Conservation (phyloP, 2,888 invertebrate species). For the Cybosia mesomella region DNA sequence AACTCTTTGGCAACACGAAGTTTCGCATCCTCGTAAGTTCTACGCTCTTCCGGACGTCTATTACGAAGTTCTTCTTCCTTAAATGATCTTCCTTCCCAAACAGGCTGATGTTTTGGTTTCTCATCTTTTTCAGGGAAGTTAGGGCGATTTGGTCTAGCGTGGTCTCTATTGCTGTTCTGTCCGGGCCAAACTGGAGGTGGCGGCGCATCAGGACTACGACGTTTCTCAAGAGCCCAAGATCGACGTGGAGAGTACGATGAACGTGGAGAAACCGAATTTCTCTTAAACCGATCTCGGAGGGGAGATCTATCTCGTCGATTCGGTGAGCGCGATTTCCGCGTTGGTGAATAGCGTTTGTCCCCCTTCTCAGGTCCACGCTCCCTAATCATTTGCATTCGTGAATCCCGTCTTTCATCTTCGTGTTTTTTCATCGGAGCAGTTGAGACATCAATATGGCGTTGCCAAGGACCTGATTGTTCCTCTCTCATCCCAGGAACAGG, state of each 20-base stretch:
- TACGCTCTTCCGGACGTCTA: constrained; percentile 50
- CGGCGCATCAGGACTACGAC: constrained; percentile 73
- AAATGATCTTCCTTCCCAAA: constrained; percentile 46
- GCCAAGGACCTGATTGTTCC: constrained; percentile 60
- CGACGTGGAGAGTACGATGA: constrained; percentile 71
- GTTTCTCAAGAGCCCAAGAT: constrained; percentile 80
- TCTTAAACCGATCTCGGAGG: constrained; percentile 66
- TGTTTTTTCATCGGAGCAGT: constrained; percentile 54
- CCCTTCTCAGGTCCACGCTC: constrained; percentile 47
- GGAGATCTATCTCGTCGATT: constrained; percentile 71
- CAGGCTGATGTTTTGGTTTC: constrained; percentile 39
- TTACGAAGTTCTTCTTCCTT: constrained; percentile 39
- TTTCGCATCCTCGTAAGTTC: constrained; percentile 54
- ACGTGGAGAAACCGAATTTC: constrained; percentile 71
- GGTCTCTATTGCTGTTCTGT: constrained; percentile 48
- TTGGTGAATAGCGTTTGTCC: constrained; percentile 21
- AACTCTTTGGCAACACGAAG: constrained; percentile 43
- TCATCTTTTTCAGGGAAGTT: constrained; percentile 47
- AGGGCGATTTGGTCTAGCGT: constrained; percentile 35
- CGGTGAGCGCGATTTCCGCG: constrained; percentile 69
- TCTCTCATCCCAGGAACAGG: constrained; percentile 51
- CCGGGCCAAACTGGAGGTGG: constrained; percentile 79
- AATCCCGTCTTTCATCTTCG: constrained; percentile 61
- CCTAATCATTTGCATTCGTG: constrained; percentile 33
- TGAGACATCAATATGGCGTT: constrained; percentile 60